Evolutionary conservation across 1,140 invertebrate species (phyloP), one percentile per base, ranked within the genome.

Genomic region (Drosophila nikananu): DNA sequence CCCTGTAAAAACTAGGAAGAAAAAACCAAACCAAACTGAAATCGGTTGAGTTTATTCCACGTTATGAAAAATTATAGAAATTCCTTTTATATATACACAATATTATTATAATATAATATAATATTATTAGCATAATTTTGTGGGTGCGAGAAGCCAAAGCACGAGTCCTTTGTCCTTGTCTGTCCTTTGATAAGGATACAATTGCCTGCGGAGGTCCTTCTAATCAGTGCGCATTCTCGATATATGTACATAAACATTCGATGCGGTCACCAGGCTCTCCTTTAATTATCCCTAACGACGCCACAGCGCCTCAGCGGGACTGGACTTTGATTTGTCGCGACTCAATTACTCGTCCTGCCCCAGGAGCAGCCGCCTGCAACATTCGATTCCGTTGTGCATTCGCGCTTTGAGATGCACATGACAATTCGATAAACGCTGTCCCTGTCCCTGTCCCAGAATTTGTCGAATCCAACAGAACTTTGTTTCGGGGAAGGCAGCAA

Each of bases 311-410:
- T 37, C 52, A 37, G 52, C 32, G 19, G 52, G 13, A 55, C 32
- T 17, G 52, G 15, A 37, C 21, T 37, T 37, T 55, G 19, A 55
- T 37, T 55, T 10, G 52, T 37, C 32, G 19, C 17, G 52, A 37
- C 52, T 37, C 19, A 55, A 55, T 55, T 55, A 54, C 30, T 17
- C 4, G 52, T 54, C 52, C 52, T 54, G 52, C 30, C 30, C 30
- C 21, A 37, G 15, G 52, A 55, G 32, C 32, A 54, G 52, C 4
- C 9, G 51, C 0, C 30, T 12, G 51, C 30, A 13, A 35, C 7
- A 35, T 21, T 54, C 52, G 52, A 55, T 55, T 37, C 1, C 13
- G 19, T 21, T 35, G 52, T 54, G 32, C 52, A 55, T 32, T 52
- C 51, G 25, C 27, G 49, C 23, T 25, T 9, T n/a, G 27, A 19